A percentile compares a stretch with the other conserved stretches of the same genome.
Conservation (phyloP, 2,113 vertebrate species). For the Lasiurus borealis region DNA sequence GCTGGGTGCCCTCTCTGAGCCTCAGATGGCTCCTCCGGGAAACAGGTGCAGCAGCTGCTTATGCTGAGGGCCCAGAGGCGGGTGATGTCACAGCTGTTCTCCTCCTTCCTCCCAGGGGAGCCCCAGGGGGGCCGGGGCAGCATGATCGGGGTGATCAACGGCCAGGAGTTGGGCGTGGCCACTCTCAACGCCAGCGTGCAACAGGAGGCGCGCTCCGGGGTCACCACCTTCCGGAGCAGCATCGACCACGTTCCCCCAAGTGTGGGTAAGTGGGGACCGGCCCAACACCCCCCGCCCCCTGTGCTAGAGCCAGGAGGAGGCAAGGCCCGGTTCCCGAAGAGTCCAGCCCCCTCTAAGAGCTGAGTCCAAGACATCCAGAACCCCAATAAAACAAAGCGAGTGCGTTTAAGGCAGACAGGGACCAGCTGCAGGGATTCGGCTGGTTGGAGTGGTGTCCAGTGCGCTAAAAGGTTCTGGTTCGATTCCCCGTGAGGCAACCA, state of each 20-base stretch:
- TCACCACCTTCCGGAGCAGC: conserved; percentile 86
- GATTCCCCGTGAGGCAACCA: no score
- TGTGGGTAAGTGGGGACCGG: conserved; percentile 88
- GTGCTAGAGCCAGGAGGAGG: not conserved
- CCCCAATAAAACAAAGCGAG: not conserved
- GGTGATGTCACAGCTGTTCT: rapidly evolving
- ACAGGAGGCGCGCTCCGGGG: conserved; percentile 81
- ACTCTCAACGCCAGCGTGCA: conserved; percentile 90
- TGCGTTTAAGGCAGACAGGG: not conserved
- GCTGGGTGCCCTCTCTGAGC: not conserved
- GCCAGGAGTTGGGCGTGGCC: conserved; percentile 89
- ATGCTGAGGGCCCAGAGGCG: rapidly evolving
- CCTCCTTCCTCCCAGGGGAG: conserved; percentile 71
- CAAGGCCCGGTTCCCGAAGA: not conserved
- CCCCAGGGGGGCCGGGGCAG: conserved; percentile 89
- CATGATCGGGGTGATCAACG: conserved; percentile 91
- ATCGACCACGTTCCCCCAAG: conserved; percentile 89
- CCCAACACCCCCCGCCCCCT: no score
- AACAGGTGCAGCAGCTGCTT: not conserved
- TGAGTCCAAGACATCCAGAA: not conserved
- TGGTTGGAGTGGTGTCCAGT: no score
- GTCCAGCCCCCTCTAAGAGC: not conserved
- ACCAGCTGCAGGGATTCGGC: no score
- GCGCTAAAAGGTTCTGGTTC: no score
- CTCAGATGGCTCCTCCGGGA: not conserved